Evolutionary conservation across 2,888 invertebrate genomes (phyloP), one percentile per base, ranked within the genome.

Genomic region (Odiellus spinosus): DNA sequence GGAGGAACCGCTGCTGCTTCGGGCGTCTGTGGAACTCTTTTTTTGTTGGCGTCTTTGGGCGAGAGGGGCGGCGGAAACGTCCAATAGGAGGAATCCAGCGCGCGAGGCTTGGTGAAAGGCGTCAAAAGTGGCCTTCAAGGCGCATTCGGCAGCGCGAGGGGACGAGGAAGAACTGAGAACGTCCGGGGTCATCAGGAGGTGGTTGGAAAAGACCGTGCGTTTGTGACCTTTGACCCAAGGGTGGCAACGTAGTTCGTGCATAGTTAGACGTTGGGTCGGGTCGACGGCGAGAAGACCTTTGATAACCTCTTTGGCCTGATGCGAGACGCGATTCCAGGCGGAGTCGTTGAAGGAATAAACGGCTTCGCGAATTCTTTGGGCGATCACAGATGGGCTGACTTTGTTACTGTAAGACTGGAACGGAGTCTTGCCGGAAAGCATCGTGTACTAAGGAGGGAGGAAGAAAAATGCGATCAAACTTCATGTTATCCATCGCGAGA

Each of bases 381-480:
- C 85, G 49, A 85, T 79, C 18, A 64, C 64, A 0, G 75, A 74
- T 17, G 82, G 77, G n/a, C 76, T 80, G 58, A 82, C 79, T 53
- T 80, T 78, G 38, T 76, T 71, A 1, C 76, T 76, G 4, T 74
- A 65, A 2, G 66, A 64, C 56, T 80, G 79, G 71, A 90, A 93
- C 1, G 93, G 91, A 1, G 86, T 52, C 26, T 78, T 76, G 0
- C 93, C 93, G 51, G 84, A 80, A 41, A 93, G 67, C 78, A 85
- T 78, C 47, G 80, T 80, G 64, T 82, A 84, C 76, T 75, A 65
- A 36, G 71, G 63, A 53, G 26, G n/a, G n/a, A n/a, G n/a, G n/a
- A n/a, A n/a, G n/a, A n/a, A n/a, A n/a, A n/a, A n/a, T n/a, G n/a
- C n/a, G n/a, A n/a, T n/a, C n/a, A n/a, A n/a, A n/a, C n/a, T n/a